Conservation (phyloP, 2,797 vertebrate species). For the Acipenser ruthenus region DNA sequence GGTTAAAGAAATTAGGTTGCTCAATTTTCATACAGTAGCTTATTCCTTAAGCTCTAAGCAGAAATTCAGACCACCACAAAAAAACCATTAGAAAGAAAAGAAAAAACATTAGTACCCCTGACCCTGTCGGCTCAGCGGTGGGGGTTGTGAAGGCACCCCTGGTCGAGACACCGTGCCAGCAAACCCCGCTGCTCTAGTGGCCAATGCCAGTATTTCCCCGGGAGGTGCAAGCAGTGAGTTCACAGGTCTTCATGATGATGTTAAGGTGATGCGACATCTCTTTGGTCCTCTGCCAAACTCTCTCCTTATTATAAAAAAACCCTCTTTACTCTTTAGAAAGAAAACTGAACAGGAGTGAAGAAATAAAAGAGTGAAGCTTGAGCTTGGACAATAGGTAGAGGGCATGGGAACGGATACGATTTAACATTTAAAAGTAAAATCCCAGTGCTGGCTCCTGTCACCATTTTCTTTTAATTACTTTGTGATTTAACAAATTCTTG, state of each 20-base stretch:
- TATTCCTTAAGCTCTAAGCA: too few species aligned
- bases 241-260: background rate
- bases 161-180: too few species aligned
- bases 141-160: too few species aligned
- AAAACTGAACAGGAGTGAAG: constrained; percentile 10
- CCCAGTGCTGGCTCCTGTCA: constrained; percentile 32
- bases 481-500: constrained; percentile 37
- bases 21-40: too few species aligned
- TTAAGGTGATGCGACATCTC: background rate
- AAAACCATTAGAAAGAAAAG: too few species aligned
- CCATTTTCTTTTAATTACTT: constrained; percentile 35
- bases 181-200: too few species aligned
- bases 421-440: constrained; percentile 31
- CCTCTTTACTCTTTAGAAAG: constrained; percentile 5
- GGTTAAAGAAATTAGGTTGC: too few species aligned
- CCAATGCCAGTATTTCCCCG: background rate
- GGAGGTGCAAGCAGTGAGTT: background rate
- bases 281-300: background rate
- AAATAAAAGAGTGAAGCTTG: constrained; percentile 17
- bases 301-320: constrained; percentile 10
- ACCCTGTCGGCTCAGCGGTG: too few species aligned
- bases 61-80: too few species aligned
- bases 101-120: too few species aligned
- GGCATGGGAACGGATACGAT: constrained; percentile 46
- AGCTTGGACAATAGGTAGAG: constrained; percentile 20